These are phyloP conservation scores for Holothuria leucospilota DNA, from an alignment of 53 echinoderm and acorn worm species.

Conservation along the genomic window DNA sequence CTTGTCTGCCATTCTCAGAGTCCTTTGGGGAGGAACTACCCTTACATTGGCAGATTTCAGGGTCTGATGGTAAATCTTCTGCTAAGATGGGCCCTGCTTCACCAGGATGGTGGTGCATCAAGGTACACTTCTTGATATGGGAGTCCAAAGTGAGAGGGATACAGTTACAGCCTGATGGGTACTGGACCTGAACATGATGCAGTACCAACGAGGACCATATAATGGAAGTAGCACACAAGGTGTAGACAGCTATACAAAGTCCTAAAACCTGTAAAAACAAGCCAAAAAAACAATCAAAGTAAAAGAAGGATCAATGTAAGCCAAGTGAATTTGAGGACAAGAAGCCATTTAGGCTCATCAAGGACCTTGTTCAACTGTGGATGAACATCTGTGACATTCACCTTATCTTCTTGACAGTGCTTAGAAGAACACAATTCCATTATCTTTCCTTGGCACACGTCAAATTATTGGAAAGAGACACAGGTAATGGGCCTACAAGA, in stretches of 20 bases:
- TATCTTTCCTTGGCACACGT: too few relatives aligned
- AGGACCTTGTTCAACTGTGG: too few relatives aligned
- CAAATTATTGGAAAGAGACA: too few relatives aligned
- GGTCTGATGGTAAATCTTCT: not conserved
- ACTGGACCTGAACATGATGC: constrained; percentile 60
- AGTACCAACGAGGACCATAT: constrained; percentile 77
- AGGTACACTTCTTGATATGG: constrained; percentile 77
- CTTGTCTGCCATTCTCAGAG: not conserved
- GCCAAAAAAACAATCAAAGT: not conserved
- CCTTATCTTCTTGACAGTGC: too few relatives aligned
- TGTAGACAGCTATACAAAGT: constrained; percentile 77
- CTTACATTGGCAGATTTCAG: not conserved
- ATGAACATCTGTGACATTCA: too few relatives aligned
- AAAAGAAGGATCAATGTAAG: too few relatives aligned
- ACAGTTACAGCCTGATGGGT: constrained; percentile 52
- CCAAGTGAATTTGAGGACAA: not conserved
- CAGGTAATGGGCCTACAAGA: too few relatives aligned
- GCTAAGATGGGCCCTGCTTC: not conserved
- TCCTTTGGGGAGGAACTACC: not conserved
- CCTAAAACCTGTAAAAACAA: constrained; percentile 65
- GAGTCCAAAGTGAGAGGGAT: constrained; percentile 62
- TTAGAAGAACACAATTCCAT: too few relatives aligned
- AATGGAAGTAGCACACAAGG: constrained; percentile 72
- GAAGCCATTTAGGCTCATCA: not conserved
- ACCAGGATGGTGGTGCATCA: constrained; percentile 18